A percentile compares a stretch with the other conserved stretches of the same genome.
These are phyloP conservation scores for Glaucopsyche alexis DNA, from an alignment of 2,888 invertebrate genomes.

Conservation along the genomic window DNA sequence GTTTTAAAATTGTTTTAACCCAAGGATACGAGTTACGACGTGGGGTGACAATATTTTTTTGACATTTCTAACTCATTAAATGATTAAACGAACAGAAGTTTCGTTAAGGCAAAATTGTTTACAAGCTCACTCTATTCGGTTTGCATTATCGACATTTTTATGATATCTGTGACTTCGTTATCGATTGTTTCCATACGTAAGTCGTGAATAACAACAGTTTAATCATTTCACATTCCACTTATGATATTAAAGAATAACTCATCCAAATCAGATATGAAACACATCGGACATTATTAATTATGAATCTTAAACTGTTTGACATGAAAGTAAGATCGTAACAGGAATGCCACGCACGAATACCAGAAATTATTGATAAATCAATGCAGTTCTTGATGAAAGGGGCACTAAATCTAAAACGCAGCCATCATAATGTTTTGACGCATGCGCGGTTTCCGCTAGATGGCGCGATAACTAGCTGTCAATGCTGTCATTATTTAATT, in stretches of 20 bases:
- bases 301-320: conserved; percentile 70
- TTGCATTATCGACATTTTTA: background rate
- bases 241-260: conserved; percentile 55
- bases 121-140: background rate
- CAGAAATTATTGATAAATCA: conserved; percentile 78
- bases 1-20: too few species aligned
- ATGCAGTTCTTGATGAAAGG: conserved; percentile 69
- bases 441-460: conserved; percentile 64
- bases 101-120: background rate
- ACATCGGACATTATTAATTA: conserved; percentile 71
- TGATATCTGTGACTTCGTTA: background rate
- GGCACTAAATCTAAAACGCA: conserved; percentile 74
- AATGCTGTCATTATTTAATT: conserved; percentile 77
- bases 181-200: conserved; percentile 26
- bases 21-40: too few species aligned
- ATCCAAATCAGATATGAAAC: conserved; percentile 71
- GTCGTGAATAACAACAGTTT: conserved; percentile 32
- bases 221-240: conserved; percentile 37
- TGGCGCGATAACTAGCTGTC: conserved; percentile 75
- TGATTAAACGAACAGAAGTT: background rate
- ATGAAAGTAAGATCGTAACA: conserved; percentile 74
- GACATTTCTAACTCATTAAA: background rate
- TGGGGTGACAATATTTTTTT: background rate
- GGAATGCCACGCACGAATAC: conserved; percentile 73
- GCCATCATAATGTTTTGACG: conserved; percentile 75